Evolutionary conservation across 2,797 vertebrate genomes (phyloP).

Genomic region (Gobionotothen gibberifrons): DNA sequence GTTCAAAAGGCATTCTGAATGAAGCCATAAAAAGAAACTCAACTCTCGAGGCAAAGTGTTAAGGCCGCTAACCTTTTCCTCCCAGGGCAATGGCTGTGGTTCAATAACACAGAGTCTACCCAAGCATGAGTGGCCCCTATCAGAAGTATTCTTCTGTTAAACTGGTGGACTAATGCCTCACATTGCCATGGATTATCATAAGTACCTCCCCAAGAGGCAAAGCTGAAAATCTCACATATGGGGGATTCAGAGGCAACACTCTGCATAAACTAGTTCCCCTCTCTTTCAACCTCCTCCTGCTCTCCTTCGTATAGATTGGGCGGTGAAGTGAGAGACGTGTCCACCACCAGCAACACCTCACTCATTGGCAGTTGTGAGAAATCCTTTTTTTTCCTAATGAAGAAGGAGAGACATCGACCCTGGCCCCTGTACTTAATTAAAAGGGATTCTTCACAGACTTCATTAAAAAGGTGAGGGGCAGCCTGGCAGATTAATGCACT

Average conservation of each 20-base stretch:
- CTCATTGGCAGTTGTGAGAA: conserved; percentile 75
- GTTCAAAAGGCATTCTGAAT: conserved; percentile 37
- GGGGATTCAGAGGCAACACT: conserved; percentile 55
- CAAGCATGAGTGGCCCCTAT: conserved; percentile 54
- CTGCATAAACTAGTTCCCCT: conserved; percentile 60
- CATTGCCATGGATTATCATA: conserved; percentile 75
- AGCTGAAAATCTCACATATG: conserved; percentile 66
- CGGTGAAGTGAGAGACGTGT: conserved; percentile 65
- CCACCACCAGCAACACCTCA: conserved; percentile 61
- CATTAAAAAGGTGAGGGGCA: conserved; percentile 81
- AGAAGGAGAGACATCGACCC: conserved; percentile 82
- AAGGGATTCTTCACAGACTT: conserved; percentile 86
- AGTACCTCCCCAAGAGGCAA: conserved; percentile 65
- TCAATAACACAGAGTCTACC: conserved; percentile 48
- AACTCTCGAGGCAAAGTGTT: conserved; percentile 31
- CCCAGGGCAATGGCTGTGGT: conserved; percentile 24
- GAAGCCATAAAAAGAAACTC: conserved; percentile 34
- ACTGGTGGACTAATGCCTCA: conserved; percentile 65
- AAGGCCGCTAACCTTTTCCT: conserved; percentile 54
- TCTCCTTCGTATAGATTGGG: conserved; percentile 63
- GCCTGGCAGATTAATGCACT: conserved; percentile 81
- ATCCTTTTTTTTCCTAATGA: conserved; percentile 79
- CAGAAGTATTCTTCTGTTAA: conserved; percentile 62
- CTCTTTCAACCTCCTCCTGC: conserved; percentile 54
- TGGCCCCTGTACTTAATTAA: conserved; percentile 84